Evolutionary conservation across 2,797 vertebrate species (phyloP).

Genomic region (Graptemys geographica): DNA sequence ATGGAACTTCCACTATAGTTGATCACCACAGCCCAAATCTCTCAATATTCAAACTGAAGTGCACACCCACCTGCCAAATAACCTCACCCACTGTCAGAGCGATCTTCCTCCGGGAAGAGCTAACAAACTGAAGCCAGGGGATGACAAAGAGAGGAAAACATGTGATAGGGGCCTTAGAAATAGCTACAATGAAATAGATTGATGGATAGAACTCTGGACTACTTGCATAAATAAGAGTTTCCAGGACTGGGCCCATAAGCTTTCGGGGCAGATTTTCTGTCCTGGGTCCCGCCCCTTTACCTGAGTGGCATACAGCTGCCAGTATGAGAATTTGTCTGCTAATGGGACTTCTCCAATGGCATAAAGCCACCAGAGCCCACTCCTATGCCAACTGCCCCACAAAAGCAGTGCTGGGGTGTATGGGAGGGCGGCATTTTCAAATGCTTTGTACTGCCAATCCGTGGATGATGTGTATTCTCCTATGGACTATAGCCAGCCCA

Average conservation of each 20-base stretch:
- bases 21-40: neutral
- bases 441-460: neutral
- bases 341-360: neutral
- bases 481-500: neutral
- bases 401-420: neutral
- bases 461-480: neutral
- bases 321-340: neutral
- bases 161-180: neutral
- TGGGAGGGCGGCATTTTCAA: neutral
- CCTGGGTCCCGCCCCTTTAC: neutral
- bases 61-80: too few relatives aligned
- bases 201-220: neutral
- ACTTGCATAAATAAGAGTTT: neutral
- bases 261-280: neutral
- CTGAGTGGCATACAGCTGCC: neutral
- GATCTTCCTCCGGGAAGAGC: neutral
- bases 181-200: neutral
- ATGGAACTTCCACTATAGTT: neutral
- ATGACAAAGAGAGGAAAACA: neutral
- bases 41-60: neutral
- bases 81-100: too few relatives aligned
- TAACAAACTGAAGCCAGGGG: neutral
- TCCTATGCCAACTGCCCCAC: neutral
- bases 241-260: neutral
- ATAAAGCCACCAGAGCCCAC: neutral